Evolutionary conservation across 2,797 vertebrate species (phyloP).

Genomic region (Poecilia velifera): DNA sequence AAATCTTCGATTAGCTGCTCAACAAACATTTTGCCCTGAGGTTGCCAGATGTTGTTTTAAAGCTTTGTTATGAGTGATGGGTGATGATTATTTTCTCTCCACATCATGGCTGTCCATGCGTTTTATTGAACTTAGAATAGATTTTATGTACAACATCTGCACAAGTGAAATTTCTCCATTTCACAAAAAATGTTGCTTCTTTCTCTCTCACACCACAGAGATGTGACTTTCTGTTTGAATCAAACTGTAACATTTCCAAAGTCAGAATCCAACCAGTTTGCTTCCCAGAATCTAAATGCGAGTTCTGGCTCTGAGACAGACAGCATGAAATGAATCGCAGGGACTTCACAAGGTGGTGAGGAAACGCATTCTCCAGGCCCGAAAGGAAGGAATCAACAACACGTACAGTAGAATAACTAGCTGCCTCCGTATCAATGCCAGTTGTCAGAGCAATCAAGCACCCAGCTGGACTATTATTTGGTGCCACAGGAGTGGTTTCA

Average conservation of each 20-base stretch:
- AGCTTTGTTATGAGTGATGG: not conserved
- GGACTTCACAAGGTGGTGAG: slow-evolving; percentile 14
- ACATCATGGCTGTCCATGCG: not conserved
- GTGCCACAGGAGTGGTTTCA: slow-evolving; percentile 74
- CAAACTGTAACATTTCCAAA: not conserved
- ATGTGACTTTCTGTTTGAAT: not conserved
- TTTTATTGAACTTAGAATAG: not conserved
- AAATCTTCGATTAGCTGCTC: not conserved
- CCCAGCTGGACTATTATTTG: slow-evolving; percentile 77
- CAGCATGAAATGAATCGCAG: slow-evolving; percentile 15
- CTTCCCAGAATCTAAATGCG: slow-evolving; percentile 1
- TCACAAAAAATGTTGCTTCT: not conserved
- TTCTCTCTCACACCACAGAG: not conserved
- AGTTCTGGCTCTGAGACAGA: not conserved
- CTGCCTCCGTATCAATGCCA: slow-evolving; percentile 59
- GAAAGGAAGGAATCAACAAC: slow-evolving; percentile 41
- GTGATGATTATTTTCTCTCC: not conserved
- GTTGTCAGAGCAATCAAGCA: slow-evolving; percentile 76
- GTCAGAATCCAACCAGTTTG: not conserved
- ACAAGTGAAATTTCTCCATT: not conserved
- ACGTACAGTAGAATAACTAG: slow-evolving; percentile 44
- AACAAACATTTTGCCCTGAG: not conserved
- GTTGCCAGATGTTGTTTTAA: not conserved
- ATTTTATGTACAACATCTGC: not conserved
- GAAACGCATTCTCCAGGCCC: slow-evolving; percentile 17